Base-by-base conservation (phyloP, 2,113 vertebrate genomes). In the Probosciger aterrimus region DNA sequence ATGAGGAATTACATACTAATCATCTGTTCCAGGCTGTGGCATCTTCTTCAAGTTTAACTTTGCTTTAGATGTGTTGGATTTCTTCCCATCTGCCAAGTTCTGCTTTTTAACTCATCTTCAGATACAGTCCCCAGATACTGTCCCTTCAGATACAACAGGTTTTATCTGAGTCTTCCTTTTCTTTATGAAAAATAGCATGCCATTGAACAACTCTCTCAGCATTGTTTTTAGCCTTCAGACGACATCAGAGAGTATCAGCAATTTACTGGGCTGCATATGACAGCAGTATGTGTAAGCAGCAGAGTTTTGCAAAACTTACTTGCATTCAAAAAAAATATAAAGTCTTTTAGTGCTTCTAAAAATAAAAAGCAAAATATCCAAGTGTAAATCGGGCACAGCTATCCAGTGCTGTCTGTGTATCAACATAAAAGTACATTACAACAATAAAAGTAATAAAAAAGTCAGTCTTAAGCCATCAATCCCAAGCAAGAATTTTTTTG, bases 291-390 rank as follows among this genome's bases (percentile, higher is more conserved):
- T 35, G 19, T 23, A 75, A 91, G 39, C 50, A 82, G 31, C 0
- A 3, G 46, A 57, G 68, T n/a, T 71, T 47, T 49, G 24, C 46
- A 63, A 76, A 90, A 31, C 14, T 53, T n/a, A 68, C 1, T 55
- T 76, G 60, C 24, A 59, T 70, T 33, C 8, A 55, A 73, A 71
- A 70, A 76, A 57, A 35, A 64, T 4, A 2, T 23, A 2, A 65
- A 50, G 17, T n/a, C 19, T 57, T 89, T 64, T 4, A 76, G 39
- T 60, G 14, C 25, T 83, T 50, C 23, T 41, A 30, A n/a, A n/a
- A n/a, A n/a, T n/a, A n/a, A 35, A 86, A 90, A 68, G 33, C 62
- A 81, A 91, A 93, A 63, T 37, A 90, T 18, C 59, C 18, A 67
- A 59, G 18, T 31, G 43, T 64, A 53, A 79, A 41, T 76, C 30